These are phyloP conservation scores for Cyaniris semiargus DNA, from an alignment of 2,888 invertebrate species.

Conservation along the genomic window DNA sequence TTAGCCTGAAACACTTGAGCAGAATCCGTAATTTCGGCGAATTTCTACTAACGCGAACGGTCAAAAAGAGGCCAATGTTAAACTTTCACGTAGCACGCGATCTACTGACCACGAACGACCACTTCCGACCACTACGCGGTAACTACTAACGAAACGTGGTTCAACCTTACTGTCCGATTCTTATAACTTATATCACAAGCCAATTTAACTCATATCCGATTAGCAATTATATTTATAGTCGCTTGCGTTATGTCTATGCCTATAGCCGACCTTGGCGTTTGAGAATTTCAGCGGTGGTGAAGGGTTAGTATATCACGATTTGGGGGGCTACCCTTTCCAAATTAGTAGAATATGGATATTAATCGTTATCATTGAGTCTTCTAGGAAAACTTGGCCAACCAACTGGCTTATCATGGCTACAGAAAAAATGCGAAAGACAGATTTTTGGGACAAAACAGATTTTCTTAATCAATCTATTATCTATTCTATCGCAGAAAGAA, in stretches of 20 bases:
- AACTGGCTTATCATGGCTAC: no score
- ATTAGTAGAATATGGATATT: no score
- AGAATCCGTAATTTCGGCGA: slow-evolving; percentile 33
- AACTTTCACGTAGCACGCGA: slow-evolving; percentile 75
- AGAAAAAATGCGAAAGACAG: no score
- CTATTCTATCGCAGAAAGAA: no score
- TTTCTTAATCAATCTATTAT: no score
- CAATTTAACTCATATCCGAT: slow-evolving; percentile 45
- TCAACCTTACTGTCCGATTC: slow-evolving; percentile 35
- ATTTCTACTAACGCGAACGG: slow-evolving; percentile 72
- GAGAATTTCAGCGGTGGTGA: slow-evolving; percentile 12
- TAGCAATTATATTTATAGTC: slow-evolving; percentile 40
- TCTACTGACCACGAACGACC: slow-evolving; percentile 54
- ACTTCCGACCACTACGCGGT: slow-evolving; percentile 63
- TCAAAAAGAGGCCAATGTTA: slow-evolving; percentile 65
- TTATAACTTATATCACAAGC: slow-evolving; percentile 42
- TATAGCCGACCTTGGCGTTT: slow-evolving; percentile 17
- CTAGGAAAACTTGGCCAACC: not conserved
- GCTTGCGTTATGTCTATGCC: slow-evolving; percentile 26
- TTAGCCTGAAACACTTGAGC: slow-evolving; percentile 27
- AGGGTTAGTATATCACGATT: slow-evolving; percentile 1
- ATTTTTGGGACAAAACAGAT: no score
- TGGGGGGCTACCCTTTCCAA: not conserved
- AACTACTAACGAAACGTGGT: slow-evolving; percentile 52
- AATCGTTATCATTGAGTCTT: not conserved